Percentiles rank a stretch among this genome's conserved stretches.
Evolutionary conservation across 2,113 vertebrate genomes (phyloP).

Genomic region (Epinephelus moara): DNA sequence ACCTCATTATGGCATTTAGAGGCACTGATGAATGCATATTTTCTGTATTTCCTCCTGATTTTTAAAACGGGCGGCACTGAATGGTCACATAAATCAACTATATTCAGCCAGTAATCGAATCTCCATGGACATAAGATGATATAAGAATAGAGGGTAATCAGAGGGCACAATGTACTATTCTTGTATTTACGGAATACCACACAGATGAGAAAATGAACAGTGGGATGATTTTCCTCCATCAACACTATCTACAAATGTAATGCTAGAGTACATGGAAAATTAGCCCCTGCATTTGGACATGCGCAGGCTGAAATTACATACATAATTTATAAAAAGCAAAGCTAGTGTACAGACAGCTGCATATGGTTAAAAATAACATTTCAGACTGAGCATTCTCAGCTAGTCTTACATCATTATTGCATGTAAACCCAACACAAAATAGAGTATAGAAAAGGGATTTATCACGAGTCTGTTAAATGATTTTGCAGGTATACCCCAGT

Average conservation of each 20-base stretch:
- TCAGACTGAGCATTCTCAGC: background rate
- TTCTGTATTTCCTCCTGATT: conserved; percentile 64
- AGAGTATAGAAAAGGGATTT: background rate
- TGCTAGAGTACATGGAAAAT: background rate
- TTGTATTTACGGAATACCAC: conserved; percentile 20
- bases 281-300: conserved; percentile 2
- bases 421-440: background rate
- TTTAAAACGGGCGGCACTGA: conserved; percentile 43
- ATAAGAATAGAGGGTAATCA: conserved; percentile 67
- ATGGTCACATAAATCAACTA: conserved; percentile 66
- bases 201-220: background rate
- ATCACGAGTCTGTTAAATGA: background rate
- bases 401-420: background rate
- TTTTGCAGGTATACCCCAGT: background rate
- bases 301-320: conserved; percentile 1
- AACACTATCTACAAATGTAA: background rate
- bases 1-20: conserved; percentile 58
- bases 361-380: background rate
- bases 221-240: background rate
- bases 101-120: conserved; percentile 72
- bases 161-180: conserved; percentile 43
- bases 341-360: background rate
- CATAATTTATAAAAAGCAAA: conserved; percentile 7
- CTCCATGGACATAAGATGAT: conserved; percentile 57
- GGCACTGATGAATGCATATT: conserved; percentile 56